phyloP scores from a whole-genome alignment of 2,797 vertebrate genomes.

The Rhinella marina region DNA sequence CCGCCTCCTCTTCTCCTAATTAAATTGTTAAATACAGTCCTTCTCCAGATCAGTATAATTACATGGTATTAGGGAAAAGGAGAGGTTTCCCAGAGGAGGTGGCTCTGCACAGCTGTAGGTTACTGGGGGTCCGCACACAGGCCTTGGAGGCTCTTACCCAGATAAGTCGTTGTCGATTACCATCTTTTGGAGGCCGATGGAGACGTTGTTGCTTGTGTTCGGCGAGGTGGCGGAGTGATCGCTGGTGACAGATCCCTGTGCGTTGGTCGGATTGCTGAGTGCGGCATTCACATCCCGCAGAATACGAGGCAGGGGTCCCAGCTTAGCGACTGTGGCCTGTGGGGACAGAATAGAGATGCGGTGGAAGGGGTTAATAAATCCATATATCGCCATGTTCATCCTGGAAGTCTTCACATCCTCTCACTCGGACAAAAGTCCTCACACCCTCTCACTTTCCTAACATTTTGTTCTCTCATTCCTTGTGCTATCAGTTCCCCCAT shows the following conservation, averaged over 20 bases:
- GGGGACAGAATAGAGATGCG: constrained; percentile 12
- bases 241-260: constrained; percentile 77
- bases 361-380: too few species aligned
- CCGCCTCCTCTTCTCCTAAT: constrained; percentile 64
- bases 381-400: too few species aligned
- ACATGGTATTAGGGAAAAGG: constrained; percentile 41
- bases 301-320: constrained; percentile 93
- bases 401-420: too few species aligned
- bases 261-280: constrained; percentile 84
- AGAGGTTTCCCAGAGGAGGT: not conserved
- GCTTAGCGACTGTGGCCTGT: constrained; percentile 85
- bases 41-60: constrained; percentile 52
- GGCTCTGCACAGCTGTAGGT: too few species aligned
- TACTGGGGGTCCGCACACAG: not conserved
- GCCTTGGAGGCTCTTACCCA: constrained; percentile 79
- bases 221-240: constrained; percentile 83
- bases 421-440: too few species aligned
- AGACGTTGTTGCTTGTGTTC: constrained; percentile 84
- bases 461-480: too few species aligned
- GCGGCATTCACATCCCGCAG: constrained; percentile 90
- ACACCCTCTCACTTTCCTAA: too few species aligned
- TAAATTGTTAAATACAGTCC: constrained; percentile 63
- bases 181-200: constrained; percentile 94
- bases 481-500: too few species aligned
- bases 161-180: constrained; percentile 94